Evolutionary conservation across 2,113 vertebrate genomes (phyloP).

Genomic region (Hippopotamus amphibius): DNA sequence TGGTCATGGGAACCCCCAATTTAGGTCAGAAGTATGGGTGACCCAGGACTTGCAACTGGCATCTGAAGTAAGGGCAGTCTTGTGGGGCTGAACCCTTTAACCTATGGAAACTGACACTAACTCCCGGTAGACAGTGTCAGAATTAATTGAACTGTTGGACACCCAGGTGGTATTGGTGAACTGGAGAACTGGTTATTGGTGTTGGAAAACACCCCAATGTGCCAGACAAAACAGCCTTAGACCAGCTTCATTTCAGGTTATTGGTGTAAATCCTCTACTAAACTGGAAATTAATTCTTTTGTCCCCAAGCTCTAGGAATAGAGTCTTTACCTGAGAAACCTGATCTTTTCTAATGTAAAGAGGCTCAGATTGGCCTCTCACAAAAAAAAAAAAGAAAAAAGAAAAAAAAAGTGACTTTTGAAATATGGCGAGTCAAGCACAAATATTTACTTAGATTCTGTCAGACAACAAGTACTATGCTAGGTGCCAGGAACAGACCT

Average conservation of each 20-base stretch:
- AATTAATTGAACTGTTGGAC: neutral
- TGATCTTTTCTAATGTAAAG: neutral
- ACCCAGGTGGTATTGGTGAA: neutral
- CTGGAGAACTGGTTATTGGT: neutral
- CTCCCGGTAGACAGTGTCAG: neutral
- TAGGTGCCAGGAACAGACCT: neutral
- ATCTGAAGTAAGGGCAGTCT: neutral
- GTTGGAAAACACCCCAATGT: neutral
- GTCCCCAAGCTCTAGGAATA: neutral
- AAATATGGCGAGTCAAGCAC: neutral
- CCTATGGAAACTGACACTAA: neutral
- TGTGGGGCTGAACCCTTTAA: neutral
- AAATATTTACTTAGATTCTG: neutral
- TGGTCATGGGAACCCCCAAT: neutral
- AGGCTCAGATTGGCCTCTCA: neutral
- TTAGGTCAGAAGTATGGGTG: neutral
- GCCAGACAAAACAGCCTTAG: neutral
- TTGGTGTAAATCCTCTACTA: neutral
- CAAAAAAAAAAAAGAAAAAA: neutral
- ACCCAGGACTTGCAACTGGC: neutral
- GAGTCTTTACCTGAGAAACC: neutral
- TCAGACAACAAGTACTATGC: neutral
- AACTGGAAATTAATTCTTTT: neutral
- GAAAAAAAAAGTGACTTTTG: neutral
- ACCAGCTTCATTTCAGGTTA: neutral